phyloP scores from a whole-genome alignment of 2,797 vertebrate species.

The Acanthurus tractus region DNA sequence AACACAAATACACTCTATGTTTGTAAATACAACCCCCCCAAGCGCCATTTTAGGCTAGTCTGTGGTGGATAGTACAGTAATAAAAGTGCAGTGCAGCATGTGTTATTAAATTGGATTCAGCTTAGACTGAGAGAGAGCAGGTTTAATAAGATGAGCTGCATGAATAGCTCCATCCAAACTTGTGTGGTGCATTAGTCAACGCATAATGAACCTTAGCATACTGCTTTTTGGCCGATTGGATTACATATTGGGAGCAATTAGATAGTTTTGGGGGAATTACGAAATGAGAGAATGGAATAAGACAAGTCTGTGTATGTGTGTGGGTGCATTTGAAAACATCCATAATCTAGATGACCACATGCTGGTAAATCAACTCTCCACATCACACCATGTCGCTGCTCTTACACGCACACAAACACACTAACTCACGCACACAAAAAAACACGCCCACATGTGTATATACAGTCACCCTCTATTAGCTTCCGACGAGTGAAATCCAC shows the following conservation, averaged over 20 bases:
- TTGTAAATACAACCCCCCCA: conserved; percentile 36
- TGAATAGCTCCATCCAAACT: conserved; percentile 71
- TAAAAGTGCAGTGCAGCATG: conserved; percentile 69
- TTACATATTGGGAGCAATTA: conserved; percentile 70
- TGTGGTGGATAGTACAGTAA: conserved; percentile 58
- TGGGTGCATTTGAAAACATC: conserved; percentile 32
- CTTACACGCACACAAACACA: conserved; percentile 8
- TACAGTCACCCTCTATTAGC: conserved; percentile 73
- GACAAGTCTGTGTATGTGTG: conserved; percentile 11
- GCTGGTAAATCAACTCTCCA: conserved; percentile 70
- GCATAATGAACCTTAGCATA: conserved; percentile 69
- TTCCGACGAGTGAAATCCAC: conserved; percentile 59
- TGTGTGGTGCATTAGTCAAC: conserved; percentile 69
- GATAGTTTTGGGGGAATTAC: conserved; percentile 51
- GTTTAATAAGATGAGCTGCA: conserved; percentile 78
- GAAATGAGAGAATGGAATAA: conserved; percentile 41
- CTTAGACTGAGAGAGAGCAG: conserved; percentile 50
- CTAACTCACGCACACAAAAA: conserved; percentile 12
- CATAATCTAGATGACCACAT: conserved; percentile 59
- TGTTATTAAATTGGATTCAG: conserved; percentile 72
- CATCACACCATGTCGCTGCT: conserved; percentile 60
- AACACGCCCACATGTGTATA: conserved; percentile 30
- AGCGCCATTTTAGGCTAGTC: conserved; percentile 39
- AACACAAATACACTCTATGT: conserved; percentile 39
- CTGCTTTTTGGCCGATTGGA: conserved; percentile 66